phyloP scores from a whole-genome alignment of 2,797 vertebrate species.

The Apodemus agrarius region DNA sequence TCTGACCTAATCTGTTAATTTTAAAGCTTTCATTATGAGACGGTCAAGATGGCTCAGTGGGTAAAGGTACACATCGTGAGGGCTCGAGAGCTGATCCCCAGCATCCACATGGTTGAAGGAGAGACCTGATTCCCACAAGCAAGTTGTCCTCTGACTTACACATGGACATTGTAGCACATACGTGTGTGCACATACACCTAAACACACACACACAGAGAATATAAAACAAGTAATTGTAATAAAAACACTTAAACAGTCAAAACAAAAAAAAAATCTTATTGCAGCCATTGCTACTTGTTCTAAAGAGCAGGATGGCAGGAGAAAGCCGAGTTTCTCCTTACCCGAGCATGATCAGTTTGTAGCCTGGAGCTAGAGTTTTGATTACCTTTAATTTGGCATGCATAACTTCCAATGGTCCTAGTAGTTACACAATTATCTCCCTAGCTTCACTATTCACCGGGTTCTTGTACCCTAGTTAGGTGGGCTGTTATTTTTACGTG shows the following conservation, averaged over 20 bases:
- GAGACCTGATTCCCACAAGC: not conserved
- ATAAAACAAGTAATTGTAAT: not conserved
- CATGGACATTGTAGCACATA: not conserved
- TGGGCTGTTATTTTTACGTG: not conserved
- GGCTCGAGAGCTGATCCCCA: not conserved
- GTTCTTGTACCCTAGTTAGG: conserved; percentile 27
- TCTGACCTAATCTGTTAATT: not conserved
- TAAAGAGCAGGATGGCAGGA: not conserved
- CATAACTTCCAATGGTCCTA: conserved; percentile 69
- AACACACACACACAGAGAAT: not conserved
- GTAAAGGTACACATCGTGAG: not conserved
- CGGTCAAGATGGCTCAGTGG: not conserved
- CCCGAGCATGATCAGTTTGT: conserved; percentile 62
- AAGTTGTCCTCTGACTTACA: not conserved
- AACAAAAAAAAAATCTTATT: not conserved
- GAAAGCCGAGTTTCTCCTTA: conserved; percentile 71
- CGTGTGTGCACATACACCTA: not conserved
- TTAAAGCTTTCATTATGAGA: not conserved
- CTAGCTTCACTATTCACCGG: conserved; percentile 55
- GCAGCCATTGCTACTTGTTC: not conserved
- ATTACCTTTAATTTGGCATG: conserved; percentile 75
- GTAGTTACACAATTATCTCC: conserved; percentile 60
- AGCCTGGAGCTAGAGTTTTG: conserved; percentile 74
- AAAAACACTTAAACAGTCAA: not conserved
- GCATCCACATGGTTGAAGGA: not conserved